A percentile compares a stretch with the other conserved stretches of the same genome.
Conservation (phyloP, 35 echinoderm and acorn worm species). For the Chiridota heheva region DNA sequence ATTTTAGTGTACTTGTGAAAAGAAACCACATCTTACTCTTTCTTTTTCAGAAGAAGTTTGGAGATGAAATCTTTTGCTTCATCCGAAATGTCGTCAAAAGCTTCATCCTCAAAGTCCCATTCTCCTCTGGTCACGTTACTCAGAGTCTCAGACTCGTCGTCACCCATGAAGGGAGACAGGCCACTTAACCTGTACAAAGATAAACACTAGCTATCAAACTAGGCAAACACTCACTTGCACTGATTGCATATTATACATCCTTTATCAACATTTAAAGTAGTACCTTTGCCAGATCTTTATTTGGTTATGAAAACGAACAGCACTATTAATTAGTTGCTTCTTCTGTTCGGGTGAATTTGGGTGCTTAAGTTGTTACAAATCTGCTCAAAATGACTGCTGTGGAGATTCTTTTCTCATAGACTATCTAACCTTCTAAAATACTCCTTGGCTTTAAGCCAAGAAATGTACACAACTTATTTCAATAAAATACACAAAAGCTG, state of each 20-base stretch:
- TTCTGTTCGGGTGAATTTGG: too few relatives aligned
- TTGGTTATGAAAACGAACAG: neutral
- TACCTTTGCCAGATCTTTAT: too few relatives aligned
- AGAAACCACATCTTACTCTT: too few relatives aligned
- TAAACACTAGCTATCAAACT: neutral
- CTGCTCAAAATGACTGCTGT: too few relatives aligned
- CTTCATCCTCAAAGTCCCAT: constrained; percentile 98
- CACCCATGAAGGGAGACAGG: constrained; percentile 98
- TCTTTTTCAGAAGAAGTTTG: constrained; percentile 72
- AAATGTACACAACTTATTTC: too few relatives aligned
- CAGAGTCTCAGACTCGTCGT: constrained; percentile 95
- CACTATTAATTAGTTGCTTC: too few relatives aligned
- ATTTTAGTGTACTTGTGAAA: neutral
- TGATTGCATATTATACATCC: neutral
- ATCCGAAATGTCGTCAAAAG: constrained; percentile 90
- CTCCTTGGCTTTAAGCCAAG: too few relatives aligned
- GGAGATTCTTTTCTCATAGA: too few relatives aligned
- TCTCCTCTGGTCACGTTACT: constrained; percentile 86
- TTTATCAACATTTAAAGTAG: neutral
- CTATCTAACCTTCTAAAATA: too few relatives aligned
- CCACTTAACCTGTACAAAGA: constrained; percentile 74
- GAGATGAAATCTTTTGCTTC: constrained; percentile 94
- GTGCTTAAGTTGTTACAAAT: too few relatives aligned
- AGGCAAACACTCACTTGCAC: neutral
- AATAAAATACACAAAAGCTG: too few relatives aligned